These are phyloP conservation scores for Idaea dimidiata DNA, from an alignment of 2,888 invertebrate species.

Conservation along the genomic window DNA sequence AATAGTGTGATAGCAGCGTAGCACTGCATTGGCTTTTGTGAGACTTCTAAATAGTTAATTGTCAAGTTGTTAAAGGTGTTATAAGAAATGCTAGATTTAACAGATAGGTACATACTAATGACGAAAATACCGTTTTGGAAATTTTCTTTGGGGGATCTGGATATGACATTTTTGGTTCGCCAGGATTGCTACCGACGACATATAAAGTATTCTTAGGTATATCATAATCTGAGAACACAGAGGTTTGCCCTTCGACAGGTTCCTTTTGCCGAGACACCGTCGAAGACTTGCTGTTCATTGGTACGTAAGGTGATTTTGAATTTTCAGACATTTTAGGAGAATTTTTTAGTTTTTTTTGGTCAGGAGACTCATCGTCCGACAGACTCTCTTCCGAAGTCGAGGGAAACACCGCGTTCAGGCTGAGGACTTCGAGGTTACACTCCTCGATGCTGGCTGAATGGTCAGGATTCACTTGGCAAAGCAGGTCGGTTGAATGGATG, in stretches of 20 bases:
- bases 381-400: slow-evolving; percentile 75
- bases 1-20: no score
- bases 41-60: no score
- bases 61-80: neutral
- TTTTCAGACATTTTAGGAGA: slow-evolving; percentile 41
- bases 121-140: slow-evolving; percentile 59
- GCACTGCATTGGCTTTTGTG: no score
- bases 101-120: neutral
- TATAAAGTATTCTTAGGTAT: slow-evolving; percentile 72
- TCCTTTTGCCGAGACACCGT: slow-evolving; percentile 61
- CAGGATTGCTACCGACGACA: slow-evolving; percentile 72
- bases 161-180: slow-evolving; percentile 73
- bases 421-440: slow-evolving; percentile 71
- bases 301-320: slow-evolving; percentile 57
- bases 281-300: slow-evolving; percentile 70
- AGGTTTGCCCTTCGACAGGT: slow-evolving; percentile 48
- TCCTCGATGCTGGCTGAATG: slow-evolving; percentile 55
- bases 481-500: slow-evolving; percentile 74
- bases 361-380: slow-evolving; percentile 61
- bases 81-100: neutral
- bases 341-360: slow-evolving; percentile 47
- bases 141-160: slow-evolving; percentile 71
- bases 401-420: slow-evolving; percentile 71
- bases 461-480: slow-evolving; percentile 60
- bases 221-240: slow-evolving; percentile 66